Evolutionary conservation across 1,140 invertebrate species (phyloP), one percentile per base, ranked within the genome.

Genomic region (Caerostris extrusa): DNA sequence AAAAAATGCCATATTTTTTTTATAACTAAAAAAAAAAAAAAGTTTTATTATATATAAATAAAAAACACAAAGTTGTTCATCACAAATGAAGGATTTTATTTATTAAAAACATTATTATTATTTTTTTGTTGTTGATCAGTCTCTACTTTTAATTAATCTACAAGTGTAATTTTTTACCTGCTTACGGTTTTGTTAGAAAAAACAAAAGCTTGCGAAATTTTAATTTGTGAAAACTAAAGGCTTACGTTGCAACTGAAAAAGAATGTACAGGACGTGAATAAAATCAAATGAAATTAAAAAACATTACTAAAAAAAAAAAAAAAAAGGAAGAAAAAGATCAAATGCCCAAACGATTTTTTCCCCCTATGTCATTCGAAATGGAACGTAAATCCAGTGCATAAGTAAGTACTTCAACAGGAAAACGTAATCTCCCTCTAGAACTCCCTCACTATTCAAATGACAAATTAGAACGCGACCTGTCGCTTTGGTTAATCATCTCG

Each of bases 381-480:
- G 55, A 56, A 17, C 19, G 56, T 12, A 8, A 58, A 58, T 57
- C 55, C 55, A 85, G 17, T 34, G 53, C 71, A 60, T 60, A 85
- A 85, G 83, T 57, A 85, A 85, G 19, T 19, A 57, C n/a, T 34
- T 85, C 83, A 85, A 71, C 88, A 90, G n/a, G 88, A 90, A 77
- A 90, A 90, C 12, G 17, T 90, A 77, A 90, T 90, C 67, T 56
- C 88, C 50, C 88, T 6, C 64, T 61, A 61, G 85, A 6, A 87
- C 60, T 77, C 71, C 61, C 60, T n/a, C 60, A 60, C 69, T n/a
- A 56, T 57, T 93, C 85, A 69, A 89, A 89, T 93, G 92, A 93
- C 92, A 93, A 93, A 93, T 93, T 93, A 89, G 83, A 61, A 89
- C 86, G 53, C 10, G 19, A 86, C 10, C 34, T 92, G 81, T 86